Evolutionary conservation across 37 sponge, comb jelly and placozoan species (phyloP).

Genomic region (Theonella swinhoei): DNA sequence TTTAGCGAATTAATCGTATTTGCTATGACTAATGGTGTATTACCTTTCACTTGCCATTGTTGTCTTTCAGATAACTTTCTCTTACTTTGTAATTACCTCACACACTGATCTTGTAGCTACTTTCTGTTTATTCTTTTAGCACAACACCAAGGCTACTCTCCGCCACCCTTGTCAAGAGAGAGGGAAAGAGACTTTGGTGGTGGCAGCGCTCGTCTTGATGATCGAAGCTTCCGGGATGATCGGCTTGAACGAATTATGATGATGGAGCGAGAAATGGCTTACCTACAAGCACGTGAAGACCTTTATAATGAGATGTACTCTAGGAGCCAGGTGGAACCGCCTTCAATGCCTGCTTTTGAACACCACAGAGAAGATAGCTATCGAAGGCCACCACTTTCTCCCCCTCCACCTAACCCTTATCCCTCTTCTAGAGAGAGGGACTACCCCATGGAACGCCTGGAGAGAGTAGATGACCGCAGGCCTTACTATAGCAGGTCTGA

Average conservation of each 20-base stretch:
- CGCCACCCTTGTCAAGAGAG: constrained; percentile 8
- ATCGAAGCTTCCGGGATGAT: constrained; percentile 26
- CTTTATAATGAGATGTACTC: background rate
- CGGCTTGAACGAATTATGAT: constrained; percentile 44
- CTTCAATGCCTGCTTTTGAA: background rate
- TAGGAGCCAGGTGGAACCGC: background rate
- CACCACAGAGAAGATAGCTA: constrained; percentile 13
- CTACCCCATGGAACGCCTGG: background rate
- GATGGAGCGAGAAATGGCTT: constrained; percentile 59
- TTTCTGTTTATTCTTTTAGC: constrained; percentile 13
- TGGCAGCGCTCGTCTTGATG: constrained; percentile 19
- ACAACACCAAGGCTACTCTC: background rate
- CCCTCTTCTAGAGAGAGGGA: background rate
- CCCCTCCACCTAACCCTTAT: background rate
- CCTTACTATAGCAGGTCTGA: background rate
- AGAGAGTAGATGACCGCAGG: background rate
- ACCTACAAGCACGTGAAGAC: constrained; percentile 13
- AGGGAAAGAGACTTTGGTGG: background rate
- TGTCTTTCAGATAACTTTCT: no score
- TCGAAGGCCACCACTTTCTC: constrained; percentile 2
- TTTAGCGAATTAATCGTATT: no score
- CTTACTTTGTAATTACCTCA: no score
- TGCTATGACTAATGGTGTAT: no score
- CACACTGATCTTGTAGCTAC: background rate
- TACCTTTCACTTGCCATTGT: no score